These are phyloP conservation scores for Altica lythri DNA, from an alignment of 2,888 invertebrate genomes.

Conservation along the genomic window DNA sequence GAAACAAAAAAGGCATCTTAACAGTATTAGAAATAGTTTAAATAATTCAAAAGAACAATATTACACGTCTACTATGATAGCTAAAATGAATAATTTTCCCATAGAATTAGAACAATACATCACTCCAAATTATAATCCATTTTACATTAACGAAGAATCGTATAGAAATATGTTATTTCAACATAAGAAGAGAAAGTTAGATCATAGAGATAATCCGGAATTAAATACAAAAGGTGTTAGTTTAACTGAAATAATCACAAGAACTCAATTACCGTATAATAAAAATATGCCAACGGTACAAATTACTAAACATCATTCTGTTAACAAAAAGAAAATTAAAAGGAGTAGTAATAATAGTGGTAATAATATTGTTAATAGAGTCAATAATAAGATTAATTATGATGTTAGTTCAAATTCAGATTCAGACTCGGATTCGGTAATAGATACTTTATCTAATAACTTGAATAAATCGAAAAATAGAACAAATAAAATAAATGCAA, in stretches of 20 bases:
- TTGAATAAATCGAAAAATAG: conserved; percentile 34
- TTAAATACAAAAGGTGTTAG: conserved; percentile 75
- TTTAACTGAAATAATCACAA: conserved; percentile 69
- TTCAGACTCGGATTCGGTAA: conserved; percentile 49
- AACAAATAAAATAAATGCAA: too few species aligned
- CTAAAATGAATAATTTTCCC: conserved; percentile 39
- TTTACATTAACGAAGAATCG: conserved; percentile 66
- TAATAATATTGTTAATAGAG: conserved; percentile 42
- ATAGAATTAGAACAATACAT: conserved; percentile 56
- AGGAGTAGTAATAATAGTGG: too few species aligned
- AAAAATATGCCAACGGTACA: conserved; percentile 50
- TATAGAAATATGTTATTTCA: conserved; percentile 71
- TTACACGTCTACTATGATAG: conserved; percentile 58
- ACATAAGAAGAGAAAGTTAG: conserved; percentile 73
- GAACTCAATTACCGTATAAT: conserved; percentile 56
- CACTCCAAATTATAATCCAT: conserved; percentile 54
- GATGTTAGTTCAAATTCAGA: conserved; percentile 53
- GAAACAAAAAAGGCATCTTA: conserved; percentile 64
- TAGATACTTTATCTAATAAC: conserved; percentile 39
- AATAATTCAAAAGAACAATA: conserved; percentile 53
- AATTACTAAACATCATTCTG: conserved; percentile 40
- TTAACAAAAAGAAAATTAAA: conserved; percentile 44
- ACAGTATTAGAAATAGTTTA: conserved; percentile 53
- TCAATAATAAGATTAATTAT: conserved; percentile 24
- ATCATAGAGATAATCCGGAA: conserved; percentile 75